Evolutionary conservation across 2,113 vertebrate genomes (phyloP).

Genomic region (Myiozetetes cayanensis): DNA sequence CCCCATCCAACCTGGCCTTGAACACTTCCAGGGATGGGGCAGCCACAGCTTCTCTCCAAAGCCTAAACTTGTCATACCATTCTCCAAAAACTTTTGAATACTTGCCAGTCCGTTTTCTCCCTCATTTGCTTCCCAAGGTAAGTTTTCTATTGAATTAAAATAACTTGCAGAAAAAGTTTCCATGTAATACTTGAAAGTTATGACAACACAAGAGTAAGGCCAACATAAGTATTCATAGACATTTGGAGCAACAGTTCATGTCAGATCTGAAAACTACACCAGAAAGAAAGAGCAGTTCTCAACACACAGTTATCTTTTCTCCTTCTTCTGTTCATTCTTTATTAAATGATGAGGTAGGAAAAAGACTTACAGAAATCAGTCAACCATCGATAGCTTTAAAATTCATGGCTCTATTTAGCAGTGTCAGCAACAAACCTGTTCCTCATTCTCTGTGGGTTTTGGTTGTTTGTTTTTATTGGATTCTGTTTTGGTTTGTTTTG

Average conservation of each 20-base stretch:
- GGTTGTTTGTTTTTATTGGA: too few species aligned
- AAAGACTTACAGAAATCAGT: background rate
- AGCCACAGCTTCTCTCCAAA: background rate
- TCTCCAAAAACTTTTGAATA: background rate
- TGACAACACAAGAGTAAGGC: background rate
- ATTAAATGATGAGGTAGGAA: accelerated
- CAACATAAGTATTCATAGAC: background rate
- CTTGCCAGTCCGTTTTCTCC: background rate
- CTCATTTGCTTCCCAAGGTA: background rate
- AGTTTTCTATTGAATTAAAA: background rate
- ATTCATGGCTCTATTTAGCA: background rate
- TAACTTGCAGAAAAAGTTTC: background rate
- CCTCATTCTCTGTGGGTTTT: background rate
- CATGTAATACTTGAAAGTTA: background rate
- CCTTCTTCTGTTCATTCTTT: background rate
- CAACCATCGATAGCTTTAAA: background rate
- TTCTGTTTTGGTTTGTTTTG: background rate
- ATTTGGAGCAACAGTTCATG: background rate
- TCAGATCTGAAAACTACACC: background rate
- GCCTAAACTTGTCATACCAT: background rate
- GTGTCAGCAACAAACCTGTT: background rate
- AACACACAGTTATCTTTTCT: background rate
- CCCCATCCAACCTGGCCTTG: accelerated
- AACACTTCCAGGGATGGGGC: background rate
- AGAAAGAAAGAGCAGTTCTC: background rate